Evolutionary conservation across 1,140 invertebrate genomes (phyloP), one percentile per base, ranked within the genome.

Genomic region (Caerostris extrusa): DNA sequence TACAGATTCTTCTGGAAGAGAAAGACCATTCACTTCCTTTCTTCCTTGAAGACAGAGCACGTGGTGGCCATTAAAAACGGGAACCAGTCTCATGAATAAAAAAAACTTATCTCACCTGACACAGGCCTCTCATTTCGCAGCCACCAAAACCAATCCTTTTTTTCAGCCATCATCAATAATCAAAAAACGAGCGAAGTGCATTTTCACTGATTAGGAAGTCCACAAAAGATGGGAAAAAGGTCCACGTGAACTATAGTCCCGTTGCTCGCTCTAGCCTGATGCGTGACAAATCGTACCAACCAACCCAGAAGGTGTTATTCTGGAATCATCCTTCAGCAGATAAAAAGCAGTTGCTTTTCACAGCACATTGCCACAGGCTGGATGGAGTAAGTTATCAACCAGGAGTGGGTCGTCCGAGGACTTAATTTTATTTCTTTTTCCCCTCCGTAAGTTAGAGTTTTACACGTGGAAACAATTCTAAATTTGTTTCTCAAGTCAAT

Each of bases 181-280:
- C 4, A 34, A 34, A 71, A 8, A 71, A 34, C 34, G n/a, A 71
- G 19, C 34, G 69, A 71, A 71, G 34, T 71, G 69, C 69, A 50
- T 71, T 71, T 71, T 34, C 5, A 71, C 69, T 71, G 69, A 71
- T 71, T 71, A 71, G 69, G 69, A 71, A 71, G 7, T 34, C 34
- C 8, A 34, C 34, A 19, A 3, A n/a, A 34, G 19, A 34, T 34
- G 34, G 61, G 50, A 71, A 71, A 71, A 71, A 4, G 19, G 69
- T n/a, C 69, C 69, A 71, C 69, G 69, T 71, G 69, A n/a, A 71
- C 34, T 71, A 50, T 71, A 71, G 69, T 71, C 69, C 69, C 69
- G 69, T 71, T 71, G 69, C 69, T 34, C 69, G 69, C 50, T n/a
- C 19, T 34, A 71, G 34, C 19, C 50, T 34, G 19, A 71, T 34